A percentile compares a stretch with the other conserved stretches of the same genome.
These are phyloP conservation scores for Avahi laniger DNA, from an alignment of 2,797 vertebrate species.

Conservation along the genomic window DNA sequence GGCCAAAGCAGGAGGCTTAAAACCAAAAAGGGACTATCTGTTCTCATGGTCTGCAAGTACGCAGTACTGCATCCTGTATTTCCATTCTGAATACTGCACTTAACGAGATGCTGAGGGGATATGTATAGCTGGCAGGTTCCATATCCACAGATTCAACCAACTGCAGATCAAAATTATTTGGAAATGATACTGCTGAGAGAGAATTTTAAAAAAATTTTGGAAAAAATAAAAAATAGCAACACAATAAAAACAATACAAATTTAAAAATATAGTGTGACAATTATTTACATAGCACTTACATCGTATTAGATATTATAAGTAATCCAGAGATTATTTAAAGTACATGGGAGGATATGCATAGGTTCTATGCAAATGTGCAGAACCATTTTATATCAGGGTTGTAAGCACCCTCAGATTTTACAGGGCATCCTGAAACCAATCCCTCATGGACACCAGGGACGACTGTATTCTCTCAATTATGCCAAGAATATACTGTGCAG, in stretches of 20 bases:
- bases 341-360: not conserved
- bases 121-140: not conserved
- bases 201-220: no score
- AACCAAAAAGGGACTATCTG: not conserved
- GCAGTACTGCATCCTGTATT: not conserved
- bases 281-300: not conserved
- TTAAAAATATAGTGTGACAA: not conserved
- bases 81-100: not conserved
- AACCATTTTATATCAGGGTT: not conserved
- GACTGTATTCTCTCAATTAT: not conserved
- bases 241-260: not conserved
- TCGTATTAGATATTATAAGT: not conserved
- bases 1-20: not conserved
- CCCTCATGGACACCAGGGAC: not conserved
- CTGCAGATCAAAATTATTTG: not conserved
- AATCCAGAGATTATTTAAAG: not conserved
- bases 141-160: not conserved
- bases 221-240: not conserved
- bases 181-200: not conserved
- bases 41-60: not conserved
- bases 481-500: not conserved
- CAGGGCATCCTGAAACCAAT: not conserved
- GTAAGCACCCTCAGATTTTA: not conserved
- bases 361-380: not conserved
- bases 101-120: not conserved